Evolutionary conservation across 2,888 invertebrate species (phyloP).

Genomic region (Pocota personata): DNA sequence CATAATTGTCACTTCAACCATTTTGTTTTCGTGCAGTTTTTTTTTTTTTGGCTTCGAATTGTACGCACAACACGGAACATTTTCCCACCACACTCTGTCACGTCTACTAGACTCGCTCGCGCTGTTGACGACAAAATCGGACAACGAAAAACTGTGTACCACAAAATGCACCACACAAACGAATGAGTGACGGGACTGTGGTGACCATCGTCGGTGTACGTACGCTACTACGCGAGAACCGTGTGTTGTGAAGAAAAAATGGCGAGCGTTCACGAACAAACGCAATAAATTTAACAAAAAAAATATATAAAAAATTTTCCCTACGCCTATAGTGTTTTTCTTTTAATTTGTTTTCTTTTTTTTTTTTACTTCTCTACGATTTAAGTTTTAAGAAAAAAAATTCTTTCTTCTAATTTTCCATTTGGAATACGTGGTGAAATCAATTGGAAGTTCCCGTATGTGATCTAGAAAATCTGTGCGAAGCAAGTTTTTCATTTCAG

Average conservation of each 20-base stretch:
- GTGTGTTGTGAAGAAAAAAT: constrained; percentile 72
- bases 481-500: constrained; percentile 38
- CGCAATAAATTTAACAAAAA: constrained; percentile 58
- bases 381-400: constrained; percentile 17
- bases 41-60: constrained; percentile 7
- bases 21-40: constrained; percentile 66
- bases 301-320: constrained; percentile 33
- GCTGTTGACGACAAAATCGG: constrained; percentile 8
- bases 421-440: constrained; percentile 66
- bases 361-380: neutral
- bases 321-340: constrained; percentile 36
- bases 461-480: constrained; percentile 56
- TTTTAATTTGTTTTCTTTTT: constrained; percentile 7
- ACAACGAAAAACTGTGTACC: constrained; percentile 24
- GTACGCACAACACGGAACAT: neutral
- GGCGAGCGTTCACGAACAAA: constrained; percentile 72
- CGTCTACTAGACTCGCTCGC: neutral
- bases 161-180: constrained; percentile 61
- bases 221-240: constrained; percentile 70
- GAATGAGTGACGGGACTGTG: constrained; percentile 71
- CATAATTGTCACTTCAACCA: constrained; percentile 46
- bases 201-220: constrained; percentile 71
- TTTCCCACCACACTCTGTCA: constrained; percentile 49
- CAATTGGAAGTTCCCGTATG: constrained; percentile 52
- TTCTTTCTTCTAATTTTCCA: constrained; percentile 23